Evolutionary conservation across 92 coral and sea anemone genomes (phyloP).

Genomic region (Zoanthus sansibaricus): DNA sequence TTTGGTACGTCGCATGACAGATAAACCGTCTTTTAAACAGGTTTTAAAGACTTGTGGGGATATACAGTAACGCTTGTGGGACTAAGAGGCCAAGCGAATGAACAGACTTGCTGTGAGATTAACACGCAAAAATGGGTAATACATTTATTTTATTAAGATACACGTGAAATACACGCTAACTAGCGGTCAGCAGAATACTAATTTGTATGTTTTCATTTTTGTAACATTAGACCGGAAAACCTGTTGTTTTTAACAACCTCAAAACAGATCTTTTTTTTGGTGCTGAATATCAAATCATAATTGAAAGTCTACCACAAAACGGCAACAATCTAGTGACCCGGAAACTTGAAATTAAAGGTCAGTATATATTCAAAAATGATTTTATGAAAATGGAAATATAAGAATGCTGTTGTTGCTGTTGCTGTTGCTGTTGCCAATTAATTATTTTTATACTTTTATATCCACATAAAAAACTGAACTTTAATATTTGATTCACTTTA

Average conservation of each 20-base stretch:
- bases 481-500: too few relatives aligned
- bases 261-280: background rate
- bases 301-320: background rate
- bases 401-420: too few relatives aligned
- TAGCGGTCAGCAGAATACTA: too few relatives aligned
- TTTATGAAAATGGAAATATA: background rate
- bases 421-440: too few relatives aligned
- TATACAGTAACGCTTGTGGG: background rate
- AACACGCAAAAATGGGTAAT: background rate
- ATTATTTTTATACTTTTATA: too few relatives aligned
- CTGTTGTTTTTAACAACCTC: background rate
- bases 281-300: background rate
- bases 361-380: background rate
- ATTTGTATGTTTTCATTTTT: background rate
- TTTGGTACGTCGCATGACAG: too few relatives aligned
- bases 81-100: background rate
- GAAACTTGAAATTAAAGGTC: background rate
- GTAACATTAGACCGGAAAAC: background rate
- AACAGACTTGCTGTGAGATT: background rate
- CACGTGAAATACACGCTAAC: too few relatives aligned
- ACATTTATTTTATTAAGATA: background rate
- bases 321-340: background rate
- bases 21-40: background rate
- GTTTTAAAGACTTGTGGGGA: constrained; percentile 4
- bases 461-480: too few relatives aligned